Base-by-base conservation (phyloP, 2,113 vertebrate genomes). In the Hemiprocne comata region DNA sequence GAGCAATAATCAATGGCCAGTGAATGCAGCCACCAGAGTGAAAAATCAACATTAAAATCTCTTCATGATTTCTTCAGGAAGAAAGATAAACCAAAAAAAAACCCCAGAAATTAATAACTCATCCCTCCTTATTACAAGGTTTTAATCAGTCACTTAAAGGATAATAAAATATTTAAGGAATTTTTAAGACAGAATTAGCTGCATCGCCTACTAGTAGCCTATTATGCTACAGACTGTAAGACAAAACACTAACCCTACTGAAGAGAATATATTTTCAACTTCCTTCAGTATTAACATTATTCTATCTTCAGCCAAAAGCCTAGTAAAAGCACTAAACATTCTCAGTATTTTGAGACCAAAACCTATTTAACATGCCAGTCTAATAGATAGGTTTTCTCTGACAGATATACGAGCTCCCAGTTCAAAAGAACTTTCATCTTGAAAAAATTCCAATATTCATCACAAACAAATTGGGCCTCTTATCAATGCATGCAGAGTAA, bases 401-500 rank as follows among this genome's bases (percentile, higher is more conserved):
- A 87, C 62, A 75, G 36, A 89, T 60, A 74, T 66, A 91, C 67
- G 65, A 85, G 83, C 46, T 55, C 72, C 69, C 82, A 92, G 54
- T 87, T 90, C 71, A 90, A 93, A 94, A 93, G 74, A 55, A 78
- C 58, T 93, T 95, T 80, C 48, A 81, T 38, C 73, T 40, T 92
- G 94, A 55, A 38, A 95, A 91, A 66, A 62, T 33, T 36, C 72
- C 54, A 77, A 74, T 34, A 85, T 90, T 85, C 89, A 81, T 82
- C 74, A 83, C 69, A 94, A 94, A n/a, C 61, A 65, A 90, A 10
- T 64, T 91, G 80, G 62, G 78, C 71, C 78, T 94, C 86, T 89
- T 87, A 85, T 70, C 89, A 95, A 95, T 81, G 86, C 76, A 94
- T 11, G 42, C 33, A 90, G 74, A 78, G 71, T 78, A 94, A 94